Evolutionary conservation across 37 sponge, comb jelly and placozoan species (phyloP).

Genomic region (Ianthella basta): DNA sequence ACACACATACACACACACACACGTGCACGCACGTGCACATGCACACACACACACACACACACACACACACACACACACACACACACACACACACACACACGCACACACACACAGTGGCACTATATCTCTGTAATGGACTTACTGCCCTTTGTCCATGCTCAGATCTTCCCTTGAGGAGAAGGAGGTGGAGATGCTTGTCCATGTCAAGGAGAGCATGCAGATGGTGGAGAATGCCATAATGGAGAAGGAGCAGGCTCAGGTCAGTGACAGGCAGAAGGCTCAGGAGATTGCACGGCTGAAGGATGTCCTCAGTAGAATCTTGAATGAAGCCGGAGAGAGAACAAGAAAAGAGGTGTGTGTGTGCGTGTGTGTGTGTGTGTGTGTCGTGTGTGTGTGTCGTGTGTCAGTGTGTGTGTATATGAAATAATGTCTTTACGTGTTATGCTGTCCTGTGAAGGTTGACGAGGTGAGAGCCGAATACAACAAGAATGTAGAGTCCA

Average conservation of each 20-base stretch:
- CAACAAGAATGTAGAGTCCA: constrained; percentile 75
- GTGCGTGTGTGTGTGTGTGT: neutral
- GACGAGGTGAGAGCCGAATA: constrained; percentile 64
- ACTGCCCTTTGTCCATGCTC: too few species aligned
- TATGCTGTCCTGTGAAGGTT: constrained; percentile 36
- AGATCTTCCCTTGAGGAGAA: constrained; percentile 59
- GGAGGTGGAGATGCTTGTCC: constrained; percentile 68
- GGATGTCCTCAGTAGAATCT: constrained; percentile 49
- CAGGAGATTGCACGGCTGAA: constrained; percentile 70
- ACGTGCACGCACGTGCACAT: neutral
- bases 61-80: neutral
- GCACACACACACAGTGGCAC: neutral
- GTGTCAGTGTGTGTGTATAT: neutral
- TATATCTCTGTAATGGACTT: too few species aligned
- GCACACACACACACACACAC: neutral
- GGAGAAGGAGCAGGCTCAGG: constrained; percentile 86
- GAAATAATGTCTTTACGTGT: constrained; percentile 24
- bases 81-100: neutral
- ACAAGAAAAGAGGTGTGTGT: constrained; percentile 74
- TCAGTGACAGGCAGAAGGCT: constrained; percentile 69
- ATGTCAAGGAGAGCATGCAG: constrained; percentile 90
- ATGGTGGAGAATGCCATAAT: constrained; percentile 82
- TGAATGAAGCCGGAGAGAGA: constrained; percentile 83
- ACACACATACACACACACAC: constrained; percentile 3
- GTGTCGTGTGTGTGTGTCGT: constrained; percentile 13